Conservation (phyloP, 2,113 vertebrate genomes). For the Cricetomys ansorgei region DNA sequence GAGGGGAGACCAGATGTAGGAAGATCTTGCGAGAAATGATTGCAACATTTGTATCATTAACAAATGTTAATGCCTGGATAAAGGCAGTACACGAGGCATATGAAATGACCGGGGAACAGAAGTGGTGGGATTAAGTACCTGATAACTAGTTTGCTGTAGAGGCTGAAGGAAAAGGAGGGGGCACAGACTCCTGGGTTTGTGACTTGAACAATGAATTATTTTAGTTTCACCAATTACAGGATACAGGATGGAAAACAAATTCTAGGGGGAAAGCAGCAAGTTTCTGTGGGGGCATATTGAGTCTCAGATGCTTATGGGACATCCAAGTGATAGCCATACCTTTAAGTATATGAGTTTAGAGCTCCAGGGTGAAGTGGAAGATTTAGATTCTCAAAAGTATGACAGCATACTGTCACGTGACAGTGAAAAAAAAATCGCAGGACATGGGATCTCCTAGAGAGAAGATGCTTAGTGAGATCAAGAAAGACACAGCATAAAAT, state of each 20-base stretch:
- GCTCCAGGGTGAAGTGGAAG: not conserved
- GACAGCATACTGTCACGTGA: constrained; percentile 12
- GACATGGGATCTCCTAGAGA: constrained; percentile 9
- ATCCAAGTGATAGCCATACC: not conserved
- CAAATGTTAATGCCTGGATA: not conserved
- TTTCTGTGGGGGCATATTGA: constrained; percentile 17
- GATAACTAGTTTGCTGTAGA: not conserved
- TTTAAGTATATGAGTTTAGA: constrained; percentile 46
- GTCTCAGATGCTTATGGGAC: constrained; percentile 35
- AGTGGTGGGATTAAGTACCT: not conserved
- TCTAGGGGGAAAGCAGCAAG: constrained; percentile 15
- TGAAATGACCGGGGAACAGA: not conserved
- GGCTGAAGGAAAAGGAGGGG: constrained; percentile 41
- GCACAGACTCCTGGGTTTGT: not conserved
- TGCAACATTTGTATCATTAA: not conserved
- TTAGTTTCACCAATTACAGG: constrained; percentile 33
- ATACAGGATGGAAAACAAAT: not conserved
- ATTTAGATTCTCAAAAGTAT: constrained; percentile 42
- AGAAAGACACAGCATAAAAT: not conserved
- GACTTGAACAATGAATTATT: constrained; percentile 1
- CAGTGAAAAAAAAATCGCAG: constrained; percentile 43
- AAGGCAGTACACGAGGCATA: not conserved
- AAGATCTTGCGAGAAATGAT: not conserved
- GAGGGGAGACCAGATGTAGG: not conserved
- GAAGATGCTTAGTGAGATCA: not conserved